Evolutionary conservation across 2,113 vertebrate genomes (phyloP), one percentile per base, ranked within the genome.

Genomic region (Oryctolagus cuniculus): DNA sequence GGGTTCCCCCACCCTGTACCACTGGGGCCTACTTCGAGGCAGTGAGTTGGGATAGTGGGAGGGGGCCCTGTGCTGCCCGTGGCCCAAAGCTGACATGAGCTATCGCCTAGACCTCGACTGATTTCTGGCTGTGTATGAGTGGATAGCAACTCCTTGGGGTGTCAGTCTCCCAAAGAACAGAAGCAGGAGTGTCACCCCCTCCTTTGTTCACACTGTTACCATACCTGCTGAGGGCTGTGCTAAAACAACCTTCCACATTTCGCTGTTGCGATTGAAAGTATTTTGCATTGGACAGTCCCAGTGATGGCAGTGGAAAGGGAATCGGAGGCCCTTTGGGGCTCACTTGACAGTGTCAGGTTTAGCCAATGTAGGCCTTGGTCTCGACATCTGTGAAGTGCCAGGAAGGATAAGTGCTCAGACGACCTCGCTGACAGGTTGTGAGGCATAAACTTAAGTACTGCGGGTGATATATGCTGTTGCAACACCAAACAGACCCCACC

Each of bases 201-300:
- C 22, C 16, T 67, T 72, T 89, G 51, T 72, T 58, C 58, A 69
- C n/a, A 21, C 36, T 25, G 5, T 25, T 21, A 11, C 63, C 63
- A 29, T 10, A 44, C 34, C 6, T 73, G 9, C 27, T 61, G 34
- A 51, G 4, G 34, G 55, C n/a, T 27, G 17, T 66, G 66, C 44
- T 78, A 53, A 44, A 85, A 69, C 36, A 53, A 13, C 38, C 49
- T 64, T 21, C 31, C 58, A 31, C 66, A 55, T n/a, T 85, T 74
- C 78, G 55, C 74, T 86, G 5, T 78, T 91, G 80, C 61, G 44
- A 53, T 61, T 91, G 63, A 81, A 83, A 91, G 36, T 9, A 36
- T 78, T 78, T 94, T 91, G 64, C 17, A 13, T 15, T 36, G 51
- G 61, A 80, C 38, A 38, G 38, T 74, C 67, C 85, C 31, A 61